A percentile compares a stretch with the other conserved stretches of the same genome.
Evolutionary conservation across 2,888 invertebrate genomes (phyloP).

Genomic region (Hirtodrosophila trivittata): DNA sequence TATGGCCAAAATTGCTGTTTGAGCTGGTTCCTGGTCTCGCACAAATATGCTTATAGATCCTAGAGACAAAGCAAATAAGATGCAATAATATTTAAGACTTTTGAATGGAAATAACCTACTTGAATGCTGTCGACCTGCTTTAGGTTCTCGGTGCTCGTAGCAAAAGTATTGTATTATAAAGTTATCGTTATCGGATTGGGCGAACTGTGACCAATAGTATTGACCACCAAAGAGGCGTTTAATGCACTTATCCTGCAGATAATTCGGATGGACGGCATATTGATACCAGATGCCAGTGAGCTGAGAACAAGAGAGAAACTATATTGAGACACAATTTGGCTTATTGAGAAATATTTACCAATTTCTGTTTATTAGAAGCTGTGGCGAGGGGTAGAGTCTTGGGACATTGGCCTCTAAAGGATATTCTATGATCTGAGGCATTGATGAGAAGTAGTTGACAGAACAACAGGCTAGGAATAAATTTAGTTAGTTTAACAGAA

Average conservation of each 20-base stretch:
- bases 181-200: slow-evolving; percentile 8
- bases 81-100: not conserved
- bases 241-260: slow-evolving; percentile 27
- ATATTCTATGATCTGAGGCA: not conserved
- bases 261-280: slow-evolving; percentile 28
- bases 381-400: not conserved
- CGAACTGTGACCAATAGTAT: slow-evolving; percentile 12
- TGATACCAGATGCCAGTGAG: slow-evolving; percentile 20
- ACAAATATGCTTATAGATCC: slow-evolving; percentile 18
- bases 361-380: not conserved
- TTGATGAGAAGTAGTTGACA: not conserved
- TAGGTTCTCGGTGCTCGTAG: not conserved
- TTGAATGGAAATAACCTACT: slow-evolving; percentile 1
- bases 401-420: slow-evolving; percentile 21
- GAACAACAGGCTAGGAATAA: not conserved
- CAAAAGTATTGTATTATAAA: slow-evolving; percentile 27
- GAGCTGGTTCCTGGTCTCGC: not conserved
- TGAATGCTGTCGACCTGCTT: slow-evolving; percentile 3
- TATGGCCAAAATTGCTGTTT: not conserved
- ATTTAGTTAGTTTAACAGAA: too few relatives aligned
- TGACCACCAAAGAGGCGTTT: not conserved
- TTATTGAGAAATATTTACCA: slow-evolving; percentile 5
- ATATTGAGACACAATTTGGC: not conserved
- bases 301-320: not conserved
- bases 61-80: not conserved